Evolutionary conservation across 2,888 invertebrate genomes (phyloP).

Genomic region (Temnothorax rugatulus): DNA sequence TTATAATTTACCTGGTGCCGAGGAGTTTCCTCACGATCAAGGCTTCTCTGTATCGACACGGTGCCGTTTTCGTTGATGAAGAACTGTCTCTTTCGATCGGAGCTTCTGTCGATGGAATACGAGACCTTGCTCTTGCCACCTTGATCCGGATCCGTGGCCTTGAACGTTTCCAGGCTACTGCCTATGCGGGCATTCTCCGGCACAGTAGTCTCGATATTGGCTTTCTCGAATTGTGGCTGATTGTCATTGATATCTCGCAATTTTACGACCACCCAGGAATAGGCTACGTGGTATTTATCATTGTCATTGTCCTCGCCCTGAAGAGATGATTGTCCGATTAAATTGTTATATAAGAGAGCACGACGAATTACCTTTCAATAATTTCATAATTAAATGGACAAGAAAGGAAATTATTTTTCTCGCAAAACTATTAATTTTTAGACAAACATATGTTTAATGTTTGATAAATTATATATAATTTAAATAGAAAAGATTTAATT

Average conservation of each 20-base stretch:
- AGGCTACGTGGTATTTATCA: constrained; percentile 98
- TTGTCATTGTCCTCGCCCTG: constrained; percentile 97
- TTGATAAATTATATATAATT: background rate
- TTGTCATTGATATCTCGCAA: constrained; percentile 99
- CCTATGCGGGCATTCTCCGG: constrained; percentile 97
- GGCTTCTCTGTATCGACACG: constrained; percentile 96
- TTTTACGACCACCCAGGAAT: constrained; percentile 97
- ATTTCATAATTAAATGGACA: background rate
- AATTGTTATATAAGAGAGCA: background rate
- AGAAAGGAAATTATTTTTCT: background rate
- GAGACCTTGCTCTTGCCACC: constrained; percentile 96
- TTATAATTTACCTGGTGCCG: constrained; percentile 91
- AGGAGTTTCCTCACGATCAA: constrained; percentile 98
- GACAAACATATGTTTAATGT: background rate
- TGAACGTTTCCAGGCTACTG: constrained; percentile 96
- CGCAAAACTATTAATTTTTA: background rate
- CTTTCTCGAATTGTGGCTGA: constrained; percentile 97
- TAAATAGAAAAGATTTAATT: background rate
- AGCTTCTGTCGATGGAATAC: constrained; percentile 96
- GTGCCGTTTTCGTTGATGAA: constrained; percentile 98
- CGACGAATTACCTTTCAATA: background rate
- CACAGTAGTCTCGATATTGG: constrained; percentile 96
- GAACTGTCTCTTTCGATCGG: constrained; percentile 97
- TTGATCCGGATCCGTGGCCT: constrained; percentile 98
- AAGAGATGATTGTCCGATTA: background rate